Conservation (phyloP, 2,888 invertebrate genomes). For the Diaprepes abbreviatus region DNA sequence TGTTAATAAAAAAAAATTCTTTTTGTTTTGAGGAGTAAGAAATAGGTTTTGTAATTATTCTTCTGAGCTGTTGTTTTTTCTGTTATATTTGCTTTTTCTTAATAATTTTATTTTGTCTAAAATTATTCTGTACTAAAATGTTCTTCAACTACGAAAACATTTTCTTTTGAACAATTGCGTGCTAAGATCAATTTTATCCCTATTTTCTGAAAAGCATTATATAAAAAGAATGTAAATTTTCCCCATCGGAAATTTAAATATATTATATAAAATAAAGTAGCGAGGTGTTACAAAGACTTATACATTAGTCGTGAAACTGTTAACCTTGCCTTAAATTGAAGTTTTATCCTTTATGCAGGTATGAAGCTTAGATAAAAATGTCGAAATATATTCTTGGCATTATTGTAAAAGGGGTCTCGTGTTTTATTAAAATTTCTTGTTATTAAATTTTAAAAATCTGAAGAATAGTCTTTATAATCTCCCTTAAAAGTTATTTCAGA, state of each 20-base stretch:
- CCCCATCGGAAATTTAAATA: slow-evolving; percentile 34
- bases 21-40: no score
- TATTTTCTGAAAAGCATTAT: slow-evolving; percentile 8
- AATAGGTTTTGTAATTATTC: no score
- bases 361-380: slow-evolving; percentile 37
- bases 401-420: neutral
- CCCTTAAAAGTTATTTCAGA: no score
- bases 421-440: no score
- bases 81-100: no score
- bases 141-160: neutral
- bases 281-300: slow-evolving; percentile 43
- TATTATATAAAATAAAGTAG: slow-evolving; percentile 36
- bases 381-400: slow-evolving; percentile 28
- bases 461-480: no score
- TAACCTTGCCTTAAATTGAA: slow-evolving; percentile 42
- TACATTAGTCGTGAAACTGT: slow-evolving; percentile 41
- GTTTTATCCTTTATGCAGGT: slow-evolving; percentile 41
- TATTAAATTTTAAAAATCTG: no score
- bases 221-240: slow-evolving; percentile 41
- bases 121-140: no score
- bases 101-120: no score
- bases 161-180: neutral
- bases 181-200: neutral
- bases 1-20: no score
- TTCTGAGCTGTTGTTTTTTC: no score